Evolutionary conservation across 2,888 invertebrate species (phyloP), one percentile per base, ranked within the genome.

Genomic region (Stenodera caucasica): DNA sequence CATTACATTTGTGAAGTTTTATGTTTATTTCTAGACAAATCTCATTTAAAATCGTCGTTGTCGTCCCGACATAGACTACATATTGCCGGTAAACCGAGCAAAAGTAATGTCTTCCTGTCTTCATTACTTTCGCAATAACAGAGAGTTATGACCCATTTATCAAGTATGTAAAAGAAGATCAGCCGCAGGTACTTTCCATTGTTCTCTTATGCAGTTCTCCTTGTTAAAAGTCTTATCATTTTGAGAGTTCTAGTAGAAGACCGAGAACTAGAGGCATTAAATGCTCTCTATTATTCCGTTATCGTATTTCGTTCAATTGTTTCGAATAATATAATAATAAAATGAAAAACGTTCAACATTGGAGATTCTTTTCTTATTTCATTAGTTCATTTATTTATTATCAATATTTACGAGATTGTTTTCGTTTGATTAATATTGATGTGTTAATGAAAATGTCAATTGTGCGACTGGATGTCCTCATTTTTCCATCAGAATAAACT

Each of bases 71-170:
- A 45, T 11, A 21, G 52, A 33, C 52, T 52, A 50, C 57, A 54
- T 57, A 57, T 61, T 61, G 57, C 60, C 21, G 60, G 60, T 56
- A 56, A 40, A 52, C 37, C 53, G 35, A 49, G 45, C 35, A 33
- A 57, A 61, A 61, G 54, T 61, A 57, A 61, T 61, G 61, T 52
- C 61, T 60, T 61, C 61, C 61, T 61, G 57, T 57, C 57, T 53
- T 60, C 61, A 54, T 61, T 61, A 57, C 61, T 57, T 56, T 32
- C 49, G 57, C 61, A 40, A 60, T 61, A 61, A 57, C 52, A 21
- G 50, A 57, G 54, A 57, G 49, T 61, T 61, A 61, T 49, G 61
- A 57, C 57, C 61, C 57, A 61, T 61, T 61, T 57, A 56, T 61
- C 40, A 33, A 32, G 29, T 53, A 21, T 45, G 45, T 45, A 45